Conservation (phyloP, 2,888 invertebrate genomes). For the Thereva unica region DNA sequence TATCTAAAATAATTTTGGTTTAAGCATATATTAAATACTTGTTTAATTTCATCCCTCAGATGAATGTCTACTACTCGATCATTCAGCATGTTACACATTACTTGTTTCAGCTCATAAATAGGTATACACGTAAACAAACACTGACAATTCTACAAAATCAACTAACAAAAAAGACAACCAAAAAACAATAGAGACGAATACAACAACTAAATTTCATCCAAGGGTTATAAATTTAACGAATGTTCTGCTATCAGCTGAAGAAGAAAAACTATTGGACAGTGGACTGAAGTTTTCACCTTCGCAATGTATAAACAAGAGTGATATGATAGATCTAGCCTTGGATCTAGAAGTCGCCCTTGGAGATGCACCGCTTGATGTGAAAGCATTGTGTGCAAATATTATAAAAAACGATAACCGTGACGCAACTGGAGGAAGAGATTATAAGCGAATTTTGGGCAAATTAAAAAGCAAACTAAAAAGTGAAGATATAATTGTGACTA, state of each 20-base stretch:
- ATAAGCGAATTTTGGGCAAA: too few species aligned
- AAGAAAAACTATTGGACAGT: neutral
- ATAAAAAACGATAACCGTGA: neutral
- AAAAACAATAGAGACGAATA: neutral
- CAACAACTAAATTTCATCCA: constrained; percentile 1
- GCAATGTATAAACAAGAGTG: constrained; percentile 4
- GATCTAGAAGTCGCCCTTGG: neutral
- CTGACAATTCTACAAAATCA: constrained; percentile 2
- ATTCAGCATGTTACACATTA: too few species aligned
- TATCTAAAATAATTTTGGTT: too few species aligned
- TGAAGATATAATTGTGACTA: too few species aligned
- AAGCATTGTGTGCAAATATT: constrained; percentile 4
- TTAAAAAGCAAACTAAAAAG: too few species aligned
- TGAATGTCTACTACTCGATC: too few species aligned
- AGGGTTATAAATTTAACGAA: constrained; percentile 9
- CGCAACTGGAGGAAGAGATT: constrained; percentile 2
- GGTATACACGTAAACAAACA: too few species aligned
- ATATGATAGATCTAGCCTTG: too few species aligned
- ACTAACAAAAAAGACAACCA: neutral
- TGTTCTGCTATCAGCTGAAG: neutral
- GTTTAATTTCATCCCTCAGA: too few species aligned
- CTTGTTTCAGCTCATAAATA: too few species aligned
- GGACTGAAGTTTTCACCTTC: constrained; percentile 8
- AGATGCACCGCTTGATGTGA: constrained; percentile 9
- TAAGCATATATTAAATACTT: too few species aligned